Evolutionary conservation across 2,797 vertebrate genomes (phyloP), one percentile per base, ranked within the genome.

Genomic region (Ciconia nigra): DNA sequence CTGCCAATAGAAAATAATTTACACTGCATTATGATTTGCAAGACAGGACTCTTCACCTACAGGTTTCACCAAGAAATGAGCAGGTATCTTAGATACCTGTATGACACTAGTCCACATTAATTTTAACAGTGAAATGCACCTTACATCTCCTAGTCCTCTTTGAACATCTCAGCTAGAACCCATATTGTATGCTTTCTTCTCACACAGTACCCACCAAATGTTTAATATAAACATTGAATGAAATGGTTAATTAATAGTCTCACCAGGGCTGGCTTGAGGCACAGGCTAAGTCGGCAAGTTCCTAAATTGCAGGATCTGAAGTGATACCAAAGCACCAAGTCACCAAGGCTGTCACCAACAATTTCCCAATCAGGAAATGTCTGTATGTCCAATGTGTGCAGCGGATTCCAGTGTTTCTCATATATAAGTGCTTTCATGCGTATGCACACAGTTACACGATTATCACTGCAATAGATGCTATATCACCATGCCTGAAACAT

Each of bases 241-340:
- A 84, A 87, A 79, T 22, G 31, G 85, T 95, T 93, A 87, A 92
- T 96, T 44, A 82, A 76, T 9, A 87, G 55, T 71, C 44, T 94
- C 81, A 93, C 18, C 63, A 95, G 95, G 83, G 90, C 3, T 95
- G 95, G 88, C 92, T 74, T 92, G 83, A 94, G 92, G 95, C 88
- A 95, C 83, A 89, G 90, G 95, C 90, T 93, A 93, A 87, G 31
- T 86, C 94, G 91, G 94, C 94, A 97, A 91, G 90, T 92, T 89
- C 78, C 67, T 87, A 65, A 57, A 70, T 12, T 52, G 86, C 15
- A 81, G 74, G 15, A 85, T 77, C 55, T 79, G 35, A 80, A 86
- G 41, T 12, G 42, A 49, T 37, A 88, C 31, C 61, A 82, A 83
- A 93, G 87, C 35, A 81, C 17, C 35, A 79, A 72, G 47, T 18